Base-by-base conservation (phyloP, 2,888 invertebrate species). In the Limenitis camilla region DNA sequence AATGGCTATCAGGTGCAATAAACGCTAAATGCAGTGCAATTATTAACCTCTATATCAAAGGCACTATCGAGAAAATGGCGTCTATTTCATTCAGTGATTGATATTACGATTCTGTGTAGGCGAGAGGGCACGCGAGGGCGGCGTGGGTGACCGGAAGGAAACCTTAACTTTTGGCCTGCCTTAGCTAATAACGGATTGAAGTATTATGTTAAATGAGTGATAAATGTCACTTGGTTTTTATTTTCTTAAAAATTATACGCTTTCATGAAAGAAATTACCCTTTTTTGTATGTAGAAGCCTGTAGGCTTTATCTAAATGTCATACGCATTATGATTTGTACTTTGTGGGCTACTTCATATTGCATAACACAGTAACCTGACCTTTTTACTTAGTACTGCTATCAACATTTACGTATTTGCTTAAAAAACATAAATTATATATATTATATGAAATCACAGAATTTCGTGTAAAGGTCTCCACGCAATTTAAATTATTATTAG, bases 61-160 rank as follows among this genome's bases (percentile, higher is more conserved):
- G 44, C 59, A 72, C 70, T 74, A 74, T 72, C 69, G 71, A 74
- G 71, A 68, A 71, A 75, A 76, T 73, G 60, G 72, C 70, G 72
- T 74, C 63, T 68, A 71, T 72, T 68, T 69, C 72, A 71, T 72
- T 66, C 61, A 63, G 63, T 81, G 78, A 81, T 79, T 76, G 76
- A 77, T 78, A 74, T 72, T 69, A 74, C 63, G 63, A 58, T 50
- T 41, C 51, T 56, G 74, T 70, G 80, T 70, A 66, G 78, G 80
- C 73, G 65, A 54, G 49, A 53, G 60, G 74, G 64, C 54, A 64
- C 59, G 77, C 69, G 71, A 74, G 78, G 69, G 70, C 63, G 56
- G 61, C 66, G 85, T 84, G 74, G 85, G 84, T 75, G 81, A 68
- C 81, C 83, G 85, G 84, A 85, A 85, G 86, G 82, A 83, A 86